Evolutionary conservation across 2,797 vertebrate genomes (phyloP).

Genomic region (Sorex maritimensis): DNA sequence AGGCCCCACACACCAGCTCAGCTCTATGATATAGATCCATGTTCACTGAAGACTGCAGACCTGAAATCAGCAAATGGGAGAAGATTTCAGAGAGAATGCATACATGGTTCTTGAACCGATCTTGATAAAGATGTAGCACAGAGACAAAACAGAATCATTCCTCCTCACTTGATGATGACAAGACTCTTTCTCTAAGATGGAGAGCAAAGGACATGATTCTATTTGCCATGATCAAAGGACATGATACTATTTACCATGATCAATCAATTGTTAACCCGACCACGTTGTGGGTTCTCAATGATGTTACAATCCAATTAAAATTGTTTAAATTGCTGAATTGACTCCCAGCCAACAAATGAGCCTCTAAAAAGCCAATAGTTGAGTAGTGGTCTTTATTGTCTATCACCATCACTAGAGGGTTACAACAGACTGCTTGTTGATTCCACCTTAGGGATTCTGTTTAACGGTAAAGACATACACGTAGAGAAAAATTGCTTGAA

Average conservation of each 20-base stretch:
- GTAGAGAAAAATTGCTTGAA: too few species aligned
- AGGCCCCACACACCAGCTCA: conserved; percentile 83
- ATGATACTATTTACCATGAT: not conserved
- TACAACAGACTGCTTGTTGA: too few species aligned
- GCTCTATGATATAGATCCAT: conserved; percentile 85
- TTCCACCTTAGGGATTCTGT: too few species aligned
- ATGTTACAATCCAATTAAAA: not conserved
- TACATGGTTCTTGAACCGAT: conserved; percentile 1
- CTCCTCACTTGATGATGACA: not conserved
- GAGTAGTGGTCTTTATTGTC: too few species aligned
- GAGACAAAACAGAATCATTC: not conserved
- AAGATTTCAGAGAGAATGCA: conserved; percentile 55
- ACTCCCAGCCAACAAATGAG: too few species aligned
- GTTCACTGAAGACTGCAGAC: conserved; percentile 68
- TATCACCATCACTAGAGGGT: too few species aligned
- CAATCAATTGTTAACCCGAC: not conserved
- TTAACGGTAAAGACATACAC: too few species aligned
- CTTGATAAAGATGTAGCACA: not conserved
- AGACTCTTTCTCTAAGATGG: not conserved
- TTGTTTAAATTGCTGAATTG: too few species aligned
- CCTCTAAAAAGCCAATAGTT: too few species aligned
- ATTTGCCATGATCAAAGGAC: not conserved
- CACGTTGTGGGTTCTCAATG: not conserved
- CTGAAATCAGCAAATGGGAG: conserved; percentile 83
- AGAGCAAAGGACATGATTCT: not conserved